These are phyloP conservation scores for Alsophila aescularia DNA, from an alignment of 2,888 invertebrate species.

Conservation along the genomic window DNA sequence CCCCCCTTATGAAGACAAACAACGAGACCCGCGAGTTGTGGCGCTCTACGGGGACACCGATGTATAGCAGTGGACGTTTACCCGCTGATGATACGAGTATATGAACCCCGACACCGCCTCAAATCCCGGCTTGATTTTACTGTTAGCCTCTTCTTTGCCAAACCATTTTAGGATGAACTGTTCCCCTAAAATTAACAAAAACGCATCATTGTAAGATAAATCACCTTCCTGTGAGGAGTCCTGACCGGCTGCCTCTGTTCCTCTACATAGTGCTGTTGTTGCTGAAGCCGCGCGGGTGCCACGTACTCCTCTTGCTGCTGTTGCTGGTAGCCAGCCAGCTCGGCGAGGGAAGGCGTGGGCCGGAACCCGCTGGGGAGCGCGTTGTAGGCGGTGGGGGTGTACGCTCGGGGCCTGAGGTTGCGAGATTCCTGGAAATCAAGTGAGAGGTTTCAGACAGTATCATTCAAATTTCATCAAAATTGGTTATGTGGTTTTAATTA, in stretches of 20 bases:
- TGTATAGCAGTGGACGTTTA: too few species aligned
- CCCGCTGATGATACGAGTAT: too few species aligned
- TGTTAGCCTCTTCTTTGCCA: too few species aligned
- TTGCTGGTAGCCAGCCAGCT: slow-evolving; percentile 76
- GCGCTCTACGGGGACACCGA: too few species aligned
- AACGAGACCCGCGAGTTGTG: too few species aligned
- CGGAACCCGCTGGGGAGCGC: slow-evolving; percentile 74
- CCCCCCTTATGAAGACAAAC: too few species aligned
- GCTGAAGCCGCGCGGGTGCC: slow-evolving; percentile 34
- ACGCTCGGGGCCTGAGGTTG: slow-evolving; percentile 78
- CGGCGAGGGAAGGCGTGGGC: slow-evolving; percentile 74
- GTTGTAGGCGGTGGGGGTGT: slow-evolving; percentile 69
- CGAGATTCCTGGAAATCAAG: slow-evolving; percentile 69
- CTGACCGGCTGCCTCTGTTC: slow-evolving; percentile 88
- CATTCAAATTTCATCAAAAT: too few species aligned
- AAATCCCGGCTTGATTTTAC: too few species aligned
- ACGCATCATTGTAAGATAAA: neutral
- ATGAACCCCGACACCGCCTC: too few species aligned
- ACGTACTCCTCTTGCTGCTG: slow-evolving; percentile 46
- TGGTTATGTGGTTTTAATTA: too few species aligned
- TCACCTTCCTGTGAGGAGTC: slow-evolving; percentile 67
- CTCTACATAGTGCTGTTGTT: slow-evolving; percentile 70
- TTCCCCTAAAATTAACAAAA: too few species aligned
- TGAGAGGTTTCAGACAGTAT: neutral
- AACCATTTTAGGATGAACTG: too few species aligned